Evolutionary conservation across 1,140 invertebrate genomes (phyloP), one percentile per base, ranked within the genome.

Genomic region (Mizuhopecten yessoensis): DNA sequence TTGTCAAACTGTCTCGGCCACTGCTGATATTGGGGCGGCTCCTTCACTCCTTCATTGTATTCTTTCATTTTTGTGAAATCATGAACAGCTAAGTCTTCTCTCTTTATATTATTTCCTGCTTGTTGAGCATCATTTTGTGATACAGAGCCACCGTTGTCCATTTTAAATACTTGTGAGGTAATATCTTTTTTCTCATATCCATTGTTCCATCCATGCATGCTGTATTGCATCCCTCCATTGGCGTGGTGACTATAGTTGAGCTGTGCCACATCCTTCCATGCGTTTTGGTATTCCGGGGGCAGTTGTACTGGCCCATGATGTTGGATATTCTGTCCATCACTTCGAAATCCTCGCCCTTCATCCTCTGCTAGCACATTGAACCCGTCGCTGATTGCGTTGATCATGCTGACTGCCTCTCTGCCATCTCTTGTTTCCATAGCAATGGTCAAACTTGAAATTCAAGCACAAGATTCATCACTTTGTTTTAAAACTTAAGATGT

Each of bases 341-440:
- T n/a, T 9, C 57, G 57, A n/a, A 75, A 75, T n/a, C 57, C 57
- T 7, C 57, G 57, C 57, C 57, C 57, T 29, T 75, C 57, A 29
- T 75, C 57, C n/a, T 75, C 57, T 7, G 57, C 57, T 3, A 75
- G 57, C 57, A 75, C 57, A 17, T 75, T 75, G 57, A 75, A 75
- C n/a, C 57, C 57, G n/a, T 75, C 57, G 29, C 57, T 75, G 9
- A 75, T 75, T 75, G 57, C 57, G n/a, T 75, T 75, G 57, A 75
- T 75, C 57, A 75, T 75, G 57, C 57, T 75, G 57, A 75, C 57
- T 29, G 57, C 9, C n/a, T 75, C 57, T 29, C 1, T n/a, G 29
- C 57, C 57, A 75, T 75, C n/a, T 29, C 57, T 29, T 75, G 2
- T 75, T 75, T 75, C 57, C 57, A 75, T 75, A 75, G 57, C 57